Evolutionary conservation across 1,140 invertebrate genomes (phyloP).

Genomic region (Latrodectus geometricus): DNA sequence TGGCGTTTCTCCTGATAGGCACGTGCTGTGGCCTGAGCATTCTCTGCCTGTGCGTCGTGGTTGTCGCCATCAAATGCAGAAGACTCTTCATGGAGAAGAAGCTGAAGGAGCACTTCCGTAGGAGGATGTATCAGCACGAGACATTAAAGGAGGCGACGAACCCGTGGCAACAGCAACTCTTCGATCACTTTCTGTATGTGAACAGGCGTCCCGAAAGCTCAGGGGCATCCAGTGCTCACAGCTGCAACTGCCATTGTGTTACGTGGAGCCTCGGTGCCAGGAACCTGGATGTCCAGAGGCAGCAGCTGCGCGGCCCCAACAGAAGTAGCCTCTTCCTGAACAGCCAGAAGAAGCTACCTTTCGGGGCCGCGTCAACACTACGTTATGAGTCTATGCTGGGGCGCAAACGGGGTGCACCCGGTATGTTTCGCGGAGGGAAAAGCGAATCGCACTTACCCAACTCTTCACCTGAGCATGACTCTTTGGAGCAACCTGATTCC

Average conservation of each 20-base stretch:
- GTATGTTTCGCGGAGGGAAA: not conserved
- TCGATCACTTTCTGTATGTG: constrained; percentile 43
- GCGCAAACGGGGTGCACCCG: not conserved
- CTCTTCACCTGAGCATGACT: constrained; percentile 35
- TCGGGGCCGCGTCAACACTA: constrained; percentile 64
- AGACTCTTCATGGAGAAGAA: constrained; percentile 21
- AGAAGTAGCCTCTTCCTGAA: constrained; percentile 16
- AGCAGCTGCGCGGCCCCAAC: not conserved
- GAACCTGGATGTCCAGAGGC: constrained; percentile 23
- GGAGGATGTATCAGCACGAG: constrained; percentile 22
- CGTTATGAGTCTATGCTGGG: constrained; percentile 46
- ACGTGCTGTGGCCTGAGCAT: constrained; percentile 66
- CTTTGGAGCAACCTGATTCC: constrained; percentile 24
- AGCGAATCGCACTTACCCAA: constrained; percentile 2
- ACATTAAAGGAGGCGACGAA: not conserved
- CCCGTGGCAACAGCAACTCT: constrained; percentile 50
- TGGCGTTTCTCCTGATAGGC: constrained; percentile 68
- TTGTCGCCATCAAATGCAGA: constrained; percentile 65
- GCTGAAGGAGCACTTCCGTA: constrained; percentile 21
- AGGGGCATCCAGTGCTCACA: not conserved
- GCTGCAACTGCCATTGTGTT: constrained; percentile 50
- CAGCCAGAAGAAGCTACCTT: constrained; percentile 62
- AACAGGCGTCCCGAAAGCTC: constrained; percentile 14
- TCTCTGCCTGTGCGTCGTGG: constrained; percentile 66
- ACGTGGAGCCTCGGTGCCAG: constrained; percentile 37